These are phyloP conservation scores for Pogoniulus pusillus DNA, from an alignment of 2,797 vertebrate species.

Conservation along the genomic window DNA sequence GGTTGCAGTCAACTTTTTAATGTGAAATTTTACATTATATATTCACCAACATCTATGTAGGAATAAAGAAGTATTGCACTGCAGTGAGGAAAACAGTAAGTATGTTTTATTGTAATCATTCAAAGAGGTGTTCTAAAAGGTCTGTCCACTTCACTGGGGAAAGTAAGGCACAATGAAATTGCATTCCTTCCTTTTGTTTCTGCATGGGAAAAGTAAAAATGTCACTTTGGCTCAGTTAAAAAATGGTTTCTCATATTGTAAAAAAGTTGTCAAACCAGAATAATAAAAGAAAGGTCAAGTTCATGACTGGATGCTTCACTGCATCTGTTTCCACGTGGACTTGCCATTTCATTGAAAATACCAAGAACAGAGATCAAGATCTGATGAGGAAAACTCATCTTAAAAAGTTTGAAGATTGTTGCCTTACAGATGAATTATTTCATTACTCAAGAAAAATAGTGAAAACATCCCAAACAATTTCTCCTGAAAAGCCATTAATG, in stretches of 20 bases:
- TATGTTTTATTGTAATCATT: constrained; percentile 5
- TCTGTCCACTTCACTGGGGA: constrained; percentile 1
- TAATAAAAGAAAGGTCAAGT: constrained; percentile 70
- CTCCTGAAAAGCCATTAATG: not conserved
- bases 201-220: constrained; percentile 57
- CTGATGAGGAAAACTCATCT: constrained; percentile 23
- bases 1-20: not conserved
- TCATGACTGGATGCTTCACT: constrained; percentile 65
- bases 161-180: constrained; percentile 27
- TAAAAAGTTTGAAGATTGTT: constrained; percentile 44
- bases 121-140: constrained; percentile 27
- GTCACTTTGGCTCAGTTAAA: constrained; percentile 40
- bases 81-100: not conserved
- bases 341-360: constrained; percentile 77
- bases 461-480: not conserved
- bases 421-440: constrained; percentile 46
- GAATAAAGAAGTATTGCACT: not conserved
- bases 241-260: constrained; percentile 34
- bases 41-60: not conserved
- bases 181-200: constrained; percentile 38
- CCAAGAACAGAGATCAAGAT: constrained; percentile 71
- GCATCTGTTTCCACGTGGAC: constrained; percentile 54
- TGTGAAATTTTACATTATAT: not conserved
- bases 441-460: constrained; percentile 28
- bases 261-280: constrained; percentile 63